phyloP scores from a whole-genome alignment of 2,797 vertebrate genomes.

The Poeciliopsis gracilis region DNA sequence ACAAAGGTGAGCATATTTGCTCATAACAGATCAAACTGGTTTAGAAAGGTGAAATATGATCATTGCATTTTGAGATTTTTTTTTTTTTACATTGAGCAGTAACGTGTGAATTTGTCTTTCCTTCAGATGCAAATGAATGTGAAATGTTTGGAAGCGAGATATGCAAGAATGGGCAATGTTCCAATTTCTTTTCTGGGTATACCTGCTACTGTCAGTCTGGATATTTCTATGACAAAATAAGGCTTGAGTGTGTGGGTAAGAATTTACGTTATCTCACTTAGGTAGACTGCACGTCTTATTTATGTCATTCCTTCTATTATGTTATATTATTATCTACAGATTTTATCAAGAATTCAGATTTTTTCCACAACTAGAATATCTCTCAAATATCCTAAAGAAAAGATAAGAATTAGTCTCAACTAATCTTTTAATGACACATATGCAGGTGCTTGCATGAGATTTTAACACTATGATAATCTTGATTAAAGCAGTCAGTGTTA shows the following conservation, averaged over 20 bases:
- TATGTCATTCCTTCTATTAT: not conserved
- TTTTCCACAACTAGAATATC: not conserved
- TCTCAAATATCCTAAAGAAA: not conserved
- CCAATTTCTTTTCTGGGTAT: constrained; percentile 74
- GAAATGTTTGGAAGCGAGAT: constrained; percentile 83
- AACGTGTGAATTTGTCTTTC: constrained; percentile 24
- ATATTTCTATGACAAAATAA: constrained; percentile 81
- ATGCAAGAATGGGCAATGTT: constrained; percentile 82
- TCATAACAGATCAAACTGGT: constrained; percentile 23
- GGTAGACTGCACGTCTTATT: not conserved
- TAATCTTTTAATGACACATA: not conserved
- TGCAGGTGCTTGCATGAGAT: not conserved
- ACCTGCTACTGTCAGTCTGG: constrained; percentile 82
- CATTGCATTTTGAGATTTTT: not conserved
- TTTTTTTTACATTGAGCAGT: not conserved
- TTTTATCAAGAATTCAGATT: not conserved
- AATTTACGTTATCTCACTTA: not conserved
- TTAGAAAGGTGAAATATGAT: constrained; percentile 24
- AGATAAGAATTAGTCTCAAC: not conserved
- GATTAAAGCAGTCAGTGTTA: not conserved
- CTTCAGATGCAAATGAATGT: constrained; percentile 83
- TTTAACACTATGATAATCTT: not conserved
- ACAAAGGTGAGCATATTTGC: constrained; percentile 69
- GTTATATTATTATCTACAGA: not conserved
- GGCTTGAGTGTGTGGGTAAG: constrained; percentile 83